A percentile compares a stretch with the other conserved stretches of the same genome.
Conservation (phyloP, 2,797 vertebrate genomes). For the Trematomus bernacchii region DNA sequence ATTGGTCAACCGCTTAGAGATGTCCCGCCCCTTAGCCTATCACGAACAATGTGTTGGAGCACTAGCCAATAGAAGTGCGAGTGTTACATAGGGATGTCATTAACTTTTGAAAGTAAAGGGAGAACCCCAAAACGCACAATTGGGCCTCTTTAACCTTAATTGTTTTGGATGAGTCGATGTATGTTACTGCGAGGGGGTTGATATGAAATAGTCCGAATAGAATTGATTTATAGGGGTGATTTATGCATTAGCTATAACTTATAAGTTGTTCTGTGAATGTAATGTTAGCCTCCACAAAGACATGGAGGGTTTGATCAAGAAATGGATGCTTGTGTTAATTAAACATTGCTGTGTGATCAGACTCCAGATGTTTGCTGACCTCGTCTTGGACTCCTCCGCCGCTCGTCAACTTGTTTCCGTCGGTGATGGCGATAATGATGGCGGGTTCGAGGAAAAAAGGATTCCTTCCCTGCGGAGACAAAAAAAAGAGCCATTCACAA, state of each 20-base stretch:
- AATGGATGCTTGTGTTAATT: not conserved
- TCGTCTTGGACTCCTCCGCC: conserved; percentile 94
- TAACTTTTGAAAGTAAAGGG: too few relatives aligned
- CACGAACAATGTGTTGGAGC: too few relatives aligned
- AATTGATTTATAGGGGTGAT: too few relatives aligned
- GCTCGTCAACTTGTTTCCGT: conserved; percentile 95
- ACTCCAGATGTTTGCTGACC: conserved; percentile 81
- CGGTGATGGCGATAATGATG: conserved; percentile 95
- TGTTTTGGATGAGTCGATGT: too few relatives aligned
- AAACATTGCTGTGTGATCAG: not conserved
- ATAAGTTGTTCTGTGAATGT: not conserved
- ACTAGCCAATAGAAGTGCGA: too few relatives aligned
- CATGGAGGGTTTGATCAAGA: not conserved
- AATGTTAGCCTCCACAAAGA: not conserved
- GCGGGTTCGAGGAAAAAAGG: conserved; percentile 97
- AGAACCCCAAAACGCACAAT: too few relatives aligned
- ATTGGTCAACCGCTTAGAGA: too few relatives aligned
- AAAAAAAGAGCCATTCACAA: not conserved
- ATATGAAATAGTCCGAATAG: too few relatives aligned
- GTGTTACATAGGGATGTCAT: too few relatives aligned
- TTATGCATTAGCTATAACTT: not conserved
- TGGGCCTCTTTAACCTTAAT: too few relatives aligned
- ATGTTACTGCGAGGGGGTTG: too few relatives aligned
- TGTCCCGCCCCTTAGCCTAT: too few relatives aligned
- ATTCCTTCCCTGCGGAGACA: conserved; percentile 90